Evolutionary conservation across 1,140 invertebrate species (phyloP).

Genomic region (Heterodera schachtii): DNA sequence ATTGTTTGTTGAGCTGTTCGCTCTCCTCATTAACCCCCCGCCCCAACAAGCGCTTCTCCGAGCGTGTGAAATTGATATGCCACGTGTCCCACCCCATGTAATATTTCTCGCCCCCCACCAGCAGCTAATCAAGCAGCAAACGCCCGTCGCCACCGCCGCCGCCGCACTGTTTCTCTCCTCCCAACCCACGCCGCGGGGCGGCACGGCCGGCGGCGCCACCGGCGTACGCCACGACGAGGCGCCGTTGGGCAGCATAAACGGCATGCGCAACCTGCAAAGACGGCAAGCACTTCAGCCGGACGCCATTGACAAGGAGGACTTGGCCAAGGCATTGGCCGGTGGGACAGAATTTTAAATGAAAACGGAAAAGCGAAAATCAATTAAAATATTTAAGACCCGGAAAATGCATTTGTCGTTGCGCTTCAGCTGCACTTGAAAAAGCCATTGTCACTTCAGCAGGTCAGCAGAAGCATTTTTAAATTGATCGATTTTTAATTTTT

Average conservation of each 20-base stretch:
- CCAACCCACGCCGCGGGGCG: background rate
- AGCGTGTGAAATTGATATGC: background rate
- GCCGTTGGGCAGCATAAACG: background rate
- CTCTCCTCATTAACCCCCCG: background rate
- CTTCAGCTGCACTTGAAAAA: constrained; percentile 12
- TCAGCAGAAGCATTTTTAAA: background rate
- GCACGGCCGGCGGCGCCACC: too few species aligned
- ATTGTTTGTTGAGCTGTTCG: background rate
- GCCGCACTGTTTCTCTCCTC: background rate
- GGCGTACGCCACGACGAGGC: background rate
- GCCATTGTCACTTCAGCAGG: constrained; percentile 2
- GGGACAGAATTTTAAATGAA: background rate
- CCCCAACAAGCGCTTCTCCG: background rate
- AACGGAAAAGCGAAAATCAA: too few species aligned
- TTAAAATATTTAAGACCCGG: background rate
- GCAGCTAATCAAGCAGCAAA: background rate
- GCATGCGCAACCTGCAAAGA: constrained; percentile 5
- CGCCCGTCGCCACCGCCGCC: background rate
- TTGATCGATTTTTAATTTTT: too few species aligned
- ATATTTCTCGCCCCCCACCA: too few species aligned
- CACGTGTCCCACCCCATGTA: too few species aligned
- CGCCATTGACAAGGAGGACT: constrained; percentile 5
- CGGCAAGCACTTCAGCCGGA: constrained; percentile 9
- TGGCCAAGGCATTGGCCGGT: constrained; percentile 5
- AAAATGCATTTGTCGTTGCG: constrained; percentile 14